A percentile compares a stretch with the other conserved stretches of the same genome.
Conservation (phyloP, 2,888 invertebrate species). For the Drosophila leonis region DNA sequence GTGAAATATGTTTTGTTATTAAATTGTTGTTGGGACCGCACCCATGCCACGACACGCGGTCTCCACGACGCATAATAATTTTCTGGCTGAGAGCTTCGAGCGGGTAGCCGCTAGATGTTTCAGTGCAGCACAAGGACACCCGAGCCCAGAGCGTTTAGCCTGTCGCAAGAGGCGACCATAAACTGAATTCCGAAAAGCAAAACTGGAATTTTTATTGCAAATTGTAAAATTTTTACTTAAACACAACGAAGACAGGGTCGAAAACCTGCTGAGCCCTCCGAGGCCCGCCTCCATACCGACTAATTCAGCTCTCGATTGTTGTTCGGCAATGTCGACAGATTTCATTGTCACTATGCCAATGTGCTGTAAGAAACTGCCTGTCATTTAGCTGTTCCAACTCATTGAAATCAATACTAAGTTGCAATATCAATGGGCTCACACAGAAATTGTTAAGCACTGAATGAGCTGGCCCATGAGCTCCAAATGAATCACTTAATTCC, state of each 20-base stretch:
- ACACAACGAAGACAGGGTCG: slow-evolving; percentile 43
- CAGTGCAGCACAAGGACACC: slow-evolving; percentile 38
- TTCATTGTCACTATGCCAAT: slow-evolving; percentile 71
- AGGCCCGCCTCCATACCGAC: not conserved
- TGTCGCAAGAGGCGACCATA: slow-evolving; percentile 27
- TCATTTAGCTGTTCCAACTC: slow-evolving; percentile 34
- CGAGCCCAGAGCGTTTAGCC: slow-evolving; percentile 30
- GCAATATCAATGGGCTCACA: slow-evolving; percentile 24
- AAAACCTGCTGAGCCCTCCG: slow-evolving; percentile 7
- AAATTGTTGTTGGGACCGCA: slow-evolving; percentile 75
- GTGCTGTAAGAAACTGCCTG: slow-evolving; percentile 44
- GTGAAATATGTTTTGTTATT: slow-evolving; percentile 80
- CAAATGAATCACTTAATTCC: slow-evolving; percentile 20
- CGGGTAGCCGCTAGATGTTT: slow-evolving; percentile 41
- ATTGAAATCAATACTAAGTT: slow-evolving; percentile 61
- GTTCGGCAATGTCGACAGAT: slow-evolving; percentile 49
- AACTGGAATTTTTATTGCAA: slow-evolving; percentile 80
- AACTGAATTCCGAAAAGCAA: slow-evolving; percentile 77
- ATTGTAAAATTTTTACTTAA: slow-evolving; percentile 78
- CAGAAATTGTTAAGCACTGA: not conserved
- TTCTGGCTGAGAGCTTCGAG: slow-evolving; percentile 62
- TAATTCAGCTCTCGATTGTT: slow-evolving; percentile 27
- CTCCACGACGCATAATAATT: slow-evolving; percentile 71
- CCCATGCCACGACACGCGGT: slow-evolving; percentile 27
- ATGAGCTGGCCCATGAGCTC: not conserved